A percentile compares a stretch with the other conserved stretches of the same genome.
Conservation (phyloP, 2,797 vertebrate genomes). For the Sandelia bainsii region DNA sequence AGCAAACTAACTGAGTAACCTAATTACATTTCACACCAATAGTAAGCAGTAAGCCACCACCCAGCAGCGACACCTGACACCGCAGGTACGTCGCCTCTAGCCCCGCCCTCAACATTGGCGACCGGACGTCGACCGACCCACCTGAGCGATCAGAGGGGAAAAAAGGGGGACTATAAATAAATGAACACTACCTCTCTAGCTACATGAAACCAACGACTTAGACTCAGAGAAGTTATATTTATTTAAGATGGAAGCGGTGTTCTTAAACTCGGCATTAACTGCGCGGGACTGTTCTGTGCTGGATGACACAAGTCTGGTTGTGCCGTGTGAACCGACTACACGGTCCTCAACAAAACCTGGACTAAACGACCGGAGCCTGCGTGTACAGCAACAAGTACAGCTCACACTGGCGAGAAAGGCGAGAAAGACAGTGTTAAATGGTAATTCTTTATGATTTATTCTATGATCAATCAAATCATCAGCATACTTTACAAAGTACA, state of each 20-base stretch:
- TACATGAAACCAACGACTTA: background rate
- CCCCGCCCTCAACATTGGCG: slow-evolving; percentile 56
- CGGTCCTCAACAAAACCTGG: background rate
- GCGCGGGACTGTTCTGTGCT: background rate
- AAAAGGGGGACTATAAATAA: slow-evolving; percentile 29
- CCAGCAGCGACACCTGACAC: slow-evolving; percentile 61
- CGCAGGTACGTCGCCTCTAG: slow-evolving; percentile 53
- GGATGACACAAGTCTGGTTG: slow-evolving; percentile 70
- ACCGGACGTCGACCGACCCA: background rate
- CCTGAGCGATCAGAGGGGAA: slow-evolving; percentile 20
- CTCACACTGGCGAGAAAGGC: slow-evolving; percentile 67
- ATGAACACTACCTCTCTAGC: rapidly evolving
- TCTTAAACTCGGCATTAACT: slow-evolving; percentile 58
- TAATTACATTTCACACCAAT: background rate
- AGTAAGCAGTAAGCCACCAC: background rate
- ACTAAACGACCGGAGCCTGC: slow-evolving; percentile 38
- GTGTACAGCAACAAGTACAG: slow-evolving; percentile 75
- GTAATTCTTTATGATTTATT: slow-evolving; percentile 37
- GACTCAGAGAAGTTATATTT: rapidly evolving
- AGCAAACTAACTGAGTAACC: background rate
- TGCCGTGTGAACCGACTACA: slow-evolving; percentile 49
- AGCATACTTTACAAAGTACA: background rate
- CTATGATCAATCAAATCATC: too few relatives aligned
- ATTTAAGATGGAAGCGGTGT: slow-evolving; percentile 58
- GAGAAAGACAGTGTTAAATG: slow-evolving; percentile 41